phyloP scores from a whole-genome alignment of 1,140 invertebrate genomes.

The Tetranychus cinnabarinus region DNA sequence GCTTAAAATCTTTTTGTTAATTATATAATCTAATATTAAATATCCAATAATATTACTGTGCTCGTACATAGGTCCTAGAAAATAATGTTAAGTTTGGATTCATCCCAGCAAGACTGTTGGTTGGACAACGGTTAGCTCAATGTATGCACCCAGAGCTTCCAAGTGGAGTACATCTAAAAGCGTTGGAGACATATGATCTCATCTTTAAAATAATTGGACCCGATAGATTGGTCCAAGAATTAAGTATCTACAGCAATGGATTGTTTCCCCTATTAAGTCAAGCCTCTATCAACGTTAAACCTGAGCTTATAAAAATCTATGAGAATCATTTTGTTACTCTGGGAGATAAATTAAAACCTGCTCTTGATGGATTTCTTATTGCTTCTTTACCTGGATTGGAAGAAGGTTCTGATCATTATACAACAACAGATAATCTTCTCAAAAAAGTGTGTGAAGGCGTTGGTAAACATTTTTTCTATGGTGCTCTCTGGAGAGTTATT shows the following conservation, averaged over 20 bases:
- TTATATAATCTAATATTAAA: not conserved
- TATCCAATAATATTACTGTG: conserved; percentile 11
- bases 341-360: conserved; percentile 49
- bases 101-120: conserved; percentile 69
- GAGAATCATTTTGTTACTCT: conserved; percentile 76
- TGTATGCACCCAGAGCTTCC: conserved; percentile 83
- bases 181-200: conserved; percentile 74
- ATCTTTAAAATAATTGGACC: conserved; percentile 77
- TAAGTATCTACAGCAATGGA: conserved; percentile 68
- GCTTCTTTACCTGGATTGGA: conserved; percentile 65
- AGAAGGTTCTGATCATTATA: conserved; percentile 70
- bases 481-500: conserved; percentile 67
- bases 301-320: conserved; percentile 56
- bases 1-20: not conserved
- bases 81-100: conserved; percentile 55
- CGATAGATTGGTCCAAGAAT: conserved; percentile 49
- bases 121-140: conserved; percentile 76
- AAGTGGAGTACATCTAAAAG: conserved; percentile 71
- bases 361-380: conserved; percentile 60
- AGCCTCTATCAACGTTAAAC: conserved; percentile 73
- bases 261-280: conserved; percentile 68
- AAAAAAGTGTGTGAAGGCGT: conserved; percentile 59
- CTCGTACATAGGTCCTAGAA: conserved; percentile 33
- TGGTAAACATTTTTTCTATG: conserved; percentile 53
- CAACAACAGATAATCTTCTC: conserved; percentile 47